These are phyloP conservation scores for Nymphicus hollandicus DNA, from an alignment of 2,113 vertebrate genomes.

Conservation along the genomic window DNA sequence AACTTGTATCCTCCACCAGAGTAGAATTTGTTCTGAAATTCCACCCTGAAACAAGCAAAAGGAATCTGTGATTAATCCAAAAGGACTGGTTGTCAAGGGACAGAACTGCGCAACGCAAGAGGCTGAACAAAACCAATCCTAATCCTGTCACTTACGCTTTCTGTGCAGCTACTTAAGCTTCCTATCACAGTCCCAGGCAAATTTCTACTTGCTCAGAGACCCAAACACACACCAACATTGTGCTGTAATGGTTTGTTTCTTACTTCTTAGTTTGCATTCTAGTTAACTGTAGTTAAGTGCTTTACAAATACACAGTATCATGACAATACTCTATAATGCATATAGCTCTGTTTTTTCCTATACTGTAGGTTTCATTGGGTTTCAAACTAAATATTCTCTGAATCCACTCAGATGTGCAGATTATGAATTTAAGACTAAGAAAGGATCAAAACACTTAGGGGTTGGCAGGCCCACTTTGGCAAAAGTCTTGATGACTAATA, in stretches of 20 bases:
- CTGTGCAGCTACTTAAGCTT: neutral
- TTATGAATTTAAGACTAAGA: neutral
- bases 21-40: slow-evolving; percentile 99
- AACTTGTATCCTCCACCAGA: slow-evolving; percentile 90
- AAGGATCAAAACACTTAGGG: neutral
- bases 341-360: neutral
- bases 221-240: neutral
- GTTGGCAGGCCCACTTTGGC: neutral
- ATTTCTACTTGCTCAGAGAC: neutral
- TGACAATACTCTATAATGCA: neutral
- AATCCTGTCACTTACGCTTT: neutral
- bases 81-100: neutral
- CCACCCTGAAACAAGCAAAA: slow-evolving; percentile 83
- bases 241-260: neutral
- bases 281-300: neutral
- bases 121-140: neutral
- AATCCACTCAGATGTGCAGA: neutral
- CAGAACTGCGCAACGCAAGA: neutral
- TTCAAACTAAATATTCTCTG: neutral
- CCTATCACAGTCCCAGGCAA: neutral
- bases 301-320: neutral
- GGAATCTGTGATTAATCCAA: neutral
- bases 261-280: neutral
- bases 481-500: neutral
- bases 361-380: neutral